These are phyloP conservation scores for Drosophila setifemur DNA, from an alignment of 1,140 invertebrate species.

Conservation along the genomic window DNA sequence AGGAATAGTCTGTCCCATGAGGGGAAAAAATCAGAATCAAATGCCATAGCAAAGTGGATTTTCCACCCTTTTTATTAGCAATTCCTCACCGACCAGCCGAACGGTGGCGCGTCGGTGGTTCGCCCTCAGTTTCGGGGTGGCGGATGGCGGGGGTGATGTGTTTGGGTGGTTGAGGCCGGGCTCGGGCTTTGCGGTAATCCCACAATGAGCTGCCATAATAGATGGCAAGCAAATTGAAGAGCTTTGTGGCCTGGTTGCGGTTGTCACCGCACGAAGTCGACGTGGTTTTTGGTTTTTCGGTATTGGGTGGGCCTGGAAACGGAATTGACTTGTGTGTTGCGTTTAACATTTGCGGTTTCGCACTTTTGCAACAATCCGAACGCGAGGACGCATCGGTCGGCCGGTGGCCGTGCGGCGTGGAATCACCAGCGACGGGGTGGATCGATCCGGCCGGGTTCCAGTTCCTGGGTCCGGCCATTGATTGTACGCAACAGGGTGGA, in stretches of 20 bases:
- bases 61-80: constrained; percentile 82
- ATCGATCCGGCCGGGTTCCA: not conserved
- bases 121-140: constrained; percentile 1
- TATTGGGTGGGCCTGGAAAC: constrained; percentile 11
- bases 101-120: constrained; percentile 36
- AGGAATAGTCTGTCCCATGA: constrained; percentile 40
- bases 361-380: constrained; percentile 79
- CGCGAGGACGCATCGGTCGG: constrained; percentile 14
- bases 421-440: not conserved
- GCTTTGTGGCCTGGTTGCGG: constrained; percentile 77
- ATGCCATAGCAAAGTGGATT: constrained; percentile 82
- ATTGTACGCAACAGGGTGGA: constrained; percentile 81
- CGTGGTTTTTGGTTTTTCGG: constrained; percentile 40
- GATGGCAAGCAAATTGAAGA: constrained; percentile 82
- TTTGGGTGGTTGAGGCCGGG: constrained; percentile 20
- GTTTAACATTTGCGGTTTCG: constrained; percentile 82
- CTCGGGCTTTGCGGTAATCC: constrained; percentile 63
- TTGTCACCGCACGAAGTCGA: constrained; percentile 33
- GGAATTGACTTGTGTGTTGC: constrained; percentile 75
- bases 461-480: constrained; percentile 26
- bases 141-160: not conserved
- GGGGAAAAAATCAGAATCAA: constrained; percentile 78
- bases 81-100: constrained; percentile 50
- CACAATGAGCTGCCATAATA: constrained; percentile 82
- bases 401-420: not conserved